These are phyloP conservation scores for Pararge aegeria DNA, from an alignment of 1,140 invertebrate species.

Conservation along the genomic window DNA sequence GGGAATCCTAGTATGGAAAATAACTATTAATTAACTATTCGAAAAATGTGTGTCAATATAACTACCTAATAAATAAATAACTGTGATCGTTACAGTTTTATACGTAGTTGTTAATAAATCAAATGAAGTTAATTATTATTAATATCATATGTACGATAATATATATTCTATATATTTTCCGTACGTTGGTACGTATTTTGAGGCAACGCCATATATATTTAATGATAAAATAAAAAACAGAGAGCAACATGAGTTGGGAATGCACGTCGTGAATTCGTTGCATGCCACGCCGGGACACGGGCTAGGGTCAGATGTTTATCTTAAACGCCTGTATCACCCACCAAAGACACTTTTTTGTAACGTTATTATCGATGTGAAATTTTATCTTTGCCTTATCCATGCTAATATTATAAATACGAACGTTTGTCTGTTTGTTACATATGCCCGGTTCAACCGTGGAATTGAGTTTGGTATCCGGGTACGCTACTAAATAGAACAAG, in stretches of 20 bases:
- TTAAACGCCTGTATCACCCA: slow-evolving; percentile 77
- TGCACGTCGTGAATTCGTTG: slow-evolving; percentile 72
- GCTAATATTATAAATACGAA: slow-evolving; percentile 22
- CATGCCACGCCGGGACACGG: slow-evolving; percentile 58
- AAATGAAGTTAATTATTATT: too few relatives aligned
- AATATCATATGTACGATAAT: background rate
- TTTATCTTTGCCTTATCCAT: slow-evolving; percentile 45
- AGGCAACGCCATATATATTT: slow-evolving; percentile 39
- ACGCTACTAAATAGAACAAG: too few relatives aligned
- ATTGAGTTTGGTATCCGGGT: too few relatives aligned
- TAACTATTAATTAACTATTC: too few relatives aligned
- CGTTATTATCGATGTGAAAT: slow-evolving; percentile 65
- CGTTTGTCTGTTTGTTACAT: too few relatives aligned
- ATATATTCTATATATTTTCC: too few relatives aligned
- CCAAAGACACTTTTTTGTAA: slow-evolving; percentile 75
- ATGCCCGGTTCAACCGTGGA: too few relatives aligned
- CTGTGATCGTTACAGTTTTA: too few relatives aligned
- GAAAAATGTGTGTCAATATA: too few relatives aligned
- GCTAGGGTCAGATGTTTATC: slow-evolving; percentile 74
- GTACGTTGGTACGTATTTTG: slow-evolving; percentile 3
- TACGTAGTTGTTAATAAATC: too few relatives aligned
- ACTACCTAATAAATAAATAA: too few relatives aligned
- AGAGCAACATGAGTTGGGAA: slow-evolving; percentile 54
- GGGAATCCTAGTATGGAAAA: too few relatives aligned
- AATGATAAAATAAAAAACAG: slow-evolving; percentile 56